Percentiles rank a stretch among this genome's conserved stretches.
These are phyloP conservation scores for Trachelus troglodyta DNA, from an alignment of 2,888 invertebrate genomes.

Conservation along the genomic window DNA sequence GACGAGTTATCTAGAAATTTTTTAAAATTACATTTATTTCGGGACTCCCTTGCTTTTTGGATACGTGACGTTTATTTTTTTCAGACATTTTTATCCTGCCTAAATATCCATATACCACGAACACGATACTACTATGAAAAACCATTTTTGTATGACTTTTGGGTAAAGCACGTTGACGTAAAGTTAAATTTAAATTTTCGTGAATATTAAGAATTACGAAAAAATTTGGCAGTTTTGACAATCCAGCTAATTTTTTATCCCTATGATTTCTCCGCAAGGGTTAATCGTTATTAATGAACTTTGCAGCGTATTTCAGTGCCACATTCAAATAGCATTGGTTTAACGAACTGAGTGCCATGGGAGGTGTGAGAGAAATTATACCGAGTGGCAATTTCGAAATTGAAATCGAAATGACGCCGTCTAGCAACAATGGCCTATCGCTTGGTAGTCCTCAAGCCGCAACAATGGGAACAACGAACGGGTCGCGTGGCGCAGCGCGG, in stretches of 20 bases:
- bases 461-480: conserved; percentile 56
- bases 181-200: not conserved
- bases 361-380: conserved; percentile 35
- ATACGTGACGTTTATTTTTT: not conserved
- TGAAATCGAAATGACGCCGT: conserved; percentile 28
- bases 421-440: conserved; percentile 45
- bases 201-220: too few species aligned
- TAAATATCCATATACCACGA: not conserved
- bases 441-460: conserved; percentile 55
- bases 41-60: not conserved
- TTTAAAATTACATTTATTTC: not conserved
- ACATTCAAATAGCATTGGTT: not conserved
- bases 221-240: not conserved
- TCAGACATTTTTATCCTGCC: not conserved
- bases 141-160: too few species aligned
- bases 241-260: not conserved
- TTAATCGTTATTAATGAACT: not conserved
- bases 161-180: not conserved
- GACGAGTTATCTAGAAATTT: not conserved
- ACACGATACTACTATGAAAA: too few species aligned
- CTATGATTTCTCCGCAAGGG: not conserved
- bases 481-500: conserved; percentile 47
- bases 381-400: conserved; percentile 29
- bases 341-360: not conserved
- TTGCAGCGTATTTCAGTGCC: not conserved